Base-by-base conservation (phyloP, 2,888 invertebrate genomes). In the Polydrusus pterygomalis region DNA sequence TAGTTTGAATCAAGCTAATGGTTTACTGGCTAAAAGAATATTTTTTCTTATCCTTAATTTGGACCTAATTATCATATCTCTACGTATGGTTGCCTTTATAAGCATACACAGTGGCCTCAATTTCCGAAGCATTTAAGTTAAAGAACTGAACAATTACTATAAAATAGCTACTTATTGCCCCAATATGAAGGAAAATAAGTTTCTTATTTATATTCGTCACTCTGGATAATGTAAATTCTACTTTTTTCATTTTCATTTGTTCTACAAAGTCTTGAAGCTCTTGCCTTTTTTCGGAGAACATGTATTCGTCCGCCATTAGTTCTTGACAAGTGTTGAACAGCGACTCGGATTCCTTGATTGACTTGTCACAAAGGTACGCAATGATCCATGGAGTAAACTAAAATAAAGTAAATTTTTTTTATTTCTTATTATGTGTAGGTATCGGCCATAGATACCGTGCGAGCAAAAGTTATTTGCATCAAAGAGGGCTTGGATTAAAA, bases 231-330 rank as follows among this genome's bases (percentile, higher is more conserved):
- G 58, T 60, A 18, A 38, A 60, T 15, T 38, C 9, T 9, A 60
- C 38, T 38, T 38, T 38, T 38, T 18, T 60, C 10, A 18, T 38
- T 38, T 60, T 60, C 38, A 60, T 60, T 18, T 60, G 58, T 11
- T 60, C 38, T 2, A 60, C 15, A 38, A 60, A 60, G 15, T 60
- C 58, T 18, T 60, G 58, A 60, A 60, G 58, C 9, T 60, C 58
- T 17, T 60, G 58, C 1, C 58, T 60, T 18, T 38, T 60, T 11
- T 60, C 58, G 38, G 58, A 60, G 38, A 60, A 60, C 38, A 38
- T 38, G 7, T 60, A 38, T 9, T 60, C 58, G 13, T 60, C 38
- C 11, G 17, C 18, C 58, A 60, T 38, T 38, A 60, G n/a, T 17
- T 60, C 38, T 18, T 34, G 38, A 38, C 58, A 60, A 7, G 58